Base-by-base conservation (phyloP, 37 sponge, comb jelly and placozoan genomes). In the Agelas oroides region DNA sequence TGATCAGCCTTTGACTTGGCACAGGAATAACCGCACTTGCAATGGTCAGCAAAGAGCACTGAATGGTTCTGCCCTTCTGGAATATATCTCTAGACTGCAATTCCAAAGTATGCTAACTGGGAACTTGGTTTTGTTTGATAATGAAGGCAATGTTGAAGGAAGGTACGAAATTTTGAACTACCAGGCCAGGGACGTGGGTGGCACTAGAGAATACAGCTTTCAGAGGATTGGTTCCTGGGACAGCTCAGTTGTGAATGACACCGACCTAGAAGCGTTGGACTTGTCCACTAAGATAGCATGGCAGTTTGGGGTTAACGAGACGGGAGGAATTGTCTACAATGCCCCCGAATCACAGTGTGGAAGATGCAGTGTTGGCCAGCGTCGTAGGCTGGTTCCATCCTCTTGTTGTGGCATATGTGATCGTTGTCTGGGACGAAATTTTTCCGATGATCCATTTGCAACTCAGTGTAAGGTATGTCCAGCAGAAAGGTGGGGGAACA, bases 341-440 rank as follows among this genome's bases (percentile, higher is more conserved):
- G 12, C 40, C 14, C 37, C 58, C 0, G 52, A 59, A 17, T 92
- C 96, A 30, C 63, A 81, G 61, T 96, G 92, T 64, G 57, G 84
- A 0, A 27, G 46, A 23, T 96, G 96, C 61, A 41, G 23, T 16
- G 39, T 64, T 23, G 96, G 96, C 1, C 56, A 84, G 60, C 53
- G 46, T 30, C 79, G 80, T 2, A 65, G 66, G 18, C 1, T 65
- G 1, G 73, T 83, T 15, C 56, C 11, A 17, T 73, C 62, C 2
- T 69, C 69, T 19, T 96, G 96, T 59, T 96, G 96, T 57, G 88
- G 93, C 62, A 70, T 54, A 37, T 96, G 96, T 73, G 81, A 75
- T 5, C 81, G 85, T 0, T 96, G 96, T 69, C 53, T 76, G 13
- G 91, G 86, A 8, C 28, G 66, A 21, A 84, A 65, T 21, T 94